Conservation (phyloP, 1,140 invertebrate genomes). For the Papilio machaon region DNA sequence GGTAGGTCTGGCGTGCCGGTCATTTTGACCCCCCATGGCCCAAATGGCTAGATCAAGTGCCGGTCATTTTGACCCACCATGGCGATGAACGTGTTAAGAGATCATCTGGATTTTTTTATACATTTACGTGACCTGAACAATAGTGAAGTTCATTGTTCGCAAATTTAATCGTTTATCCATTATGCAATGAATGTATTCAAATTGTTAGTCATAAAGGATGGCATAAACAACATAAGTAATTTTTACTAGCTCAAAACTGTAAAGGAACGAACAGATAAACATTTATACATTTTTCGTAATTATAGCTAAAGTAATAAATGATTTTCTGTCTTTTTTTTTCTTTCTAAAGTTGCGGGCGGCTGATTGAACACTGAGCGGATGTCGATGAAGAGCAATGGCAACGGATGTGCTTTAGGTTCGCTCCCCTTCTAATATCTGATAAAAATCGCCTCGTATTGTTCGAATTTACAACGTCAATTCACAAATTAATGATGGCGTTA, state of each 20-base stretch:
- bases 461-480: conserved; percentile 19
- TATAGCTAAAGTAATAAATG: background rate
- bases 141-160: too few relatives aligned
- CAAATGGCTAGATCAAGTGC: too few relatives aligned
- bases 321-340: too few relatives aligned
- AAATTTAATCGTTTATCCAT: too few relatives aligned
- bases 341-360: background rate
- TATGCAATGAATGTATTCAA: too few relatives aligned
- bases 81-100: too few relatives aligned
- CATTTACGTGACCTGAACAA: too few relatives aligned
- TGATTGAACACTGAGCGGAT: conserved; percentile 2
- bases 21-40: too few relatives aligned
- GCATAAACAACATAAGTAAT: background rate
- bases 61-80: too few relatives aligned
- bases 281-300: background rate
- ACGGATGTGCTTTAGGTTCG: conserved; percentile 35
- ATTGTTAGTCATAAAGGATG: too few relatives aligned
- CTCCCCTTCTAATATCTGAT: conserved; percentile 19
- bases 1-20: too few relatives aligned
- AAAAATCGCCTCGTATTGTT: background rate
- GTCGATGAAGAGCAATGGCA: conserved; percentile 25
- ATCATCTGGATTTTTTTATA: too few relatives aligned
- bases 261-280: conserved; percentile 1
- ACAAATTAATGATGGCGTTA: background rate
- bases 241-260: background rate